Evolutionary conservation across 1,140 invertebrate genomes (phyloP).

Genomic region (Paramacrobiotus metropolitanus): DNA sequence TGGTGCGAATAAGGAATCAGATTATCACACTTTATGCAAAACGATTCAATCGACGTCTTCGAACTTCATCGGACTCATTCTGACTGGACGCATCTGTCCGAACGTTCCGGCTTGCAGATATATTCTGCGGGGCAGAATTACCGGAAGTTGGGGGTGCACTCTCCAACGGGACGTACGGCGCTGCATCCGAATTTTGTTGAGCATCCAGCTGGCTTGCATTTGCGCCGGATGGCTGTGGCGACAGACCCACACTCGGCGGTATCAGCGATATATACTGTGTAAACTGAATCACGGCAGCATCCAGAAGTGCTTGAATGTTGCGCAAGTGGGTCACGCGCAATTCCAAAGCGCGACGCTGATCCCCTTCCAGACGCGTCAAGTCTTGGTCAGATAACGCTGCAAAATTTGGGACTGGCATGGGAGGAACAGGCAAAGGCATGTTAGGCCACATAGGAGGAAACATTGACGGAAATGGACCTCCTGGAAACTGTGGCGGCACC

Average conservation of each 20-base stretch:
- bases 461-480: constrained; percentile 13
- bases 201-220: no score
- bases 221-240: background rate
- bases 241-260: constrained; percentile 5
- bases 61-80: constrained; percentile 11
- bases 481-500: constrained; percentile 13
- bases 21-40: constrained; percentile 6
- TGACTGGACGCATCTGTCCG: background rate
- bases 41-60: constrained; percentile 12
- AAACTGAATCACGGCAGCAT: constrained; percentile 65
- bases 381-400: constrained; percentile 53
- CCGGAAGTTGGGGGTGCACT: background rate
- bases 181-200: no score
- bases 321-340: constrained; percentile 57
- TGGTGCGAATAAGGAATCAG: no score
- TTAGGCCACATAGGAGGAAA: constrained; percentile 14
- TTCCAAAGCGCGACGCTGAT: constrained; percentile 57
- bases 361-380: constrained; percentile 60
- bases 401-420: constrained; percentile 40
- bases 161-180: background rate
- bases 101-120: background rate
- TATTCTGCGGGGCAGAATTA: background rate
- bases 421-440: constrained; percentile 23
- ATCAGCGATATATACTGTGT: constrained; percentile 48
- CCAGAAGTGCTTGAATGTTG: constrained; percentile 62